phyloP scores from a whole-genome alignment of 2,113 vertebrate genomes.

The Xyrauchen texanus region DNA sequence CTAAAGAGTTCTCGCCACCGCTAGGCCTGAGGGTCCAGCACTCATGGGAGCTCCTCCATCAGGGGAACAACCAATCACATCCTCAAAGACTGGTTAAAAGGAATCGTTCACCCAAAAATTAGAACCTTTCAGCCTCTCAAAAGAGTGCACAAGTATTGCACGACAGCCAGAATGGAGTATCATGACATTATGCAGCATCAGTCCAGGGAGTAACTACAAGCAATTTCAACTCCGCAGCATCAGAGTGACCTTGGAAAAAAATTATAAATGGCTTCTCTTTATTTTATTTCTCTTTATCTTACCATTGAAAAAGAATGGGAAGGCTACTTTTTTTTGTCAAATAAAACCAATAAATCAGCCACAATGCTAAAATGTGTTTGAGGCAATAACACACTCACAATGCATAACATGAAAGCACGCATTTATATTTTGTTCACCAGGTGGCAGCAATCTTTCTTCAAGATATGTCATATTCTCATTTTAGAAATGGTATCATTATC shows the following conservation, averaged over 20 bases:
- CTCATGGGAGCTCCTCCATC: slow-evolving; percentile 5
- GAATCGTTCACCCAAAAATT: too few species aligned
- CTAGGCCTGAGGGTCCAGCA: slow-evolving; percentile 7
- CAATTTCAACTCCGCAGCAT: slow-evolving; percentile 36
- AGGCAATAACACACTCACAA: too few species aligned
- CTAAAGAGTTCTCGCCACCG: not conserved
- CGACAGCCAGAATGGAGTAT: not conserved
- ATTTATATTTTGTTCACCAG: too few species aligned
- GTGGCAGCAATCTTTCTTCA: too few species aligned
- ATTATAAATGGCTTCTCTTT: slow-evolving; percentile 4
- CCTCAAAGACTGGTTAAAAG: not conserved
- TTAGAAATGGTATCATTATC: too few species aligned
- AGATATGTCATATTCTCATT: too few species aligned
- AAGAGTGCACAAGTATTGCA: not conserved
- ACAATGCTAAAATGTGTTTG: too few species aligned
- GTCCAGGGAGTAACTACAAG: not conserved
- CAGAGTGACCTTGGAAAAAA: slow-evolving; percentile 45
- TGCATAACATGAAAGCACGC: too few species aligned
- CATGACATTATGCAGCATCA: not conserved
- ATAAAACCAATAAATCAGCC: too few species aligned
- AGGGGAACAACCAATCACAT: not conserved
- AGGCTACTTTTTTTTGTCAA: too few species aligned
- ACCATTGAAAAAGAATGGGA: too few species aligned
- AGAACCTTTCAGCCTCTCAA: not conserved
- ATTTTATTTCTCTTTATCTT: too few species aligned